phyloP scores from a whole-genome alignment of 2,113 vertebrate genomes.

The Leptocoma aspasia region DNA sequence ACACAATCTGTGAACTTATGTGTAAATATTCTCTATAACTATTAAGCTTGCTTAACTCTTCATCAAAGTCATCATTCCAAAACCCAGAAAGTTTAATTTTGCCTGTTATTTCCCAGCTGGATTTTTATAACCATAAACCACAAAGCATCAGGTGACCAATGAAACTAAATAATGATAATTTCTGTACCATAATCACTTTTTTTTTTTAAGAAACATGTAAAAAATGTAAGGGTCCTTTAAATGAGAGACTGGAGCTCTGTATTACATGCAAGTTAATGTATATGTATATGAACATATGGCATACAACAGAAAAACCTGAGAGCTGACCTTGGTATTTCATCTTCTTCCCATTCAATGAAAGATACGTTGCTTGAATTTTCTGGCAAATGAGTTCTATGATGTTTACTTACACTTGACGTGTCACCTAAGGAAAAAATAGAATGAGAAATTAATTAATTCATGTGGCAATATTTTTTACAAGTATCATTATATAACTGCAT shows the following conservation, averaged over 20 bases:
- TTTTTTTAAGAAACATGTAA: neutral
- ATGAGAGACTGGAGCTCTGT: neutral
- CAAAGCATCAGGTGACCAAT: neutral
- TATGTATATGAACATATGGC: neutral
- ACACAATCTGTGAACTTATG: neutral
- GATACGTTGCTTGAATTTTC: constrained; percentile 73
- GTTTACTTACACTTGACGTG: constrained; percentile 39
- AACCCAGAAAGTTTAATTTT: neutral
- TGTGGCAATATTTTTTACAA: neutral
- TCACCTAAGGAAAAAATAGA: constrained; percentile 58
- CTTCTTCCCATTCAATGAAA: constrained; percentile 84
- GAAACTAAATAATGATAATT: neutral
- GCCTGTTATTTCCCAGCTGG: neutral
- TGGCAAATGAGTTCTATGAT: constrained; percentile 61
- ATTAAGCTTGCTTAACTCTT: neutral
- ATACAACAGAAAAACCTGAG: neutral
- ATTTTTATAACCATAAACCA: neutral
- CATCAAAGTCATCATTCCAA: neutral
- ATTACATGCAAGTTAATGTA: neutral
- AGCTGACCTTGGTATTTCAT: constrained; percentile 88
- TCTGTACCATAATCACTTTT: neutral
- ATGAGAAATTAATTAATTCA: neutral
- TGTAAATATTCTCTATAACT: neutral
- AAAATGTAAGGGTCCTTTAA: neutral
- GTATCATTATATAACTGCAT: neutral